A percentile compares a stretch with the other conserved stretches of the same genome.
These are phyloP conservation scores for Drosophila pseudoobscura DNA, from an alignment of 1,140 invertebrate genomes.

Conservation along the genomic window DNA sequence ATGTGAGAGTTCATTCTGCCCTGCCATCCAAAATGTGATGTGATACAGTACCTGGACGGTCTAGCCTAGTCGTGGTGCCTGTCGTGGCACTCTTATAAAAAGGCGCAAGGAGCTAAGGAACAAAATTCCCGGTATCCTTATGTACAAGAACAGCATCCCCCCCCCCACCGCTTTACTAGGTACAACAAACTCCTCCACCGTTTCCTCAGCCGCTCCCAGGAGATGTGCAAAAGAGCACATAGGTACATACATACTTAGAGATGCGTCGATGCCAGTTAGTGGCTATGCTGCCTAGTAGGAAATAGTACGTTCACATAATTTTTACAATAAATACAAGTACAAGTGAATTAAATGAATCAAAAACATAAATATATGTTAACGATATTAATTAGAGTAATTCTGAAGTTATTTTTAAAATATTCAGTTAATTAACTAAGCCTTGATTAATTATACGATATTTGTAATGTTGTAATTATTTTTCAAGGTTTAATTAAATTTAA, in stretches of 20 bases:
- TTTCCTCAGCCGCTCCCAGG: conserved; percentile 12
- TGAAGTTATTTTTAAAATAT: too few species aligned
- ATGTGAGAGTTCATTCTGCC: not conserved
- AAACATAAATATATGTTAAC: too few species aligned
- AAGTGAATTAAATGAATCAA: too few species aligned
- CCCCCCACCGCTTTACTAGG: too few species aligned
- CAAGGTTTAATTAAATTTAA: too few species aligned
- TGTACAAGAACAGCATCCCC: conserved; percentile 10
- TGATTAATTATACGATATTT: too few species aligned
- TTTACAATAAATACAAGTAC: not conserved
- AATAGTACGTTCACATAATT: conserved; percentile 5
- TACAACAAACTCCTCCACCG: too few species aligned
- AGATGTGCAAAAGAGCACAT: conserved; percentile 35
- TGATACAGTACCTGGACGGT: too few species aligned
- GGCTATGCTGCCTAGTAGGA: conserved; percentile 17
- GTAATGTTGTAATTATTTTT: too few species aligned
- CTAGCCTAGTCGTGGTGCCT: not conserved
- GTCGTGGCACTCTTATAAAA: conserved; percentile 18
- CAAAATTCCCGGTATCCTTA: conserved; percentile 29
- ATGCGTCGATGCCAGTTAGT: conserved; percentile 14
- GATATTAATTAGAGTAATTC: too few species aligned
- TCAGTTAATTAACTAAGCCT: too few species aligned
- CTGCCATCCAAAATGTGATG: too few species aligned
- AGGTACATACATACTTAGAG: conserved; percentile 34
- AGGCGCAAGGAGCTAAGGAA: conserved; percentile 19